These are phyloP conservation scores for Orussus abietinus DNA, from an alignment of 1,140 invertebrate species.

Conservation along the genomic window DNA sequence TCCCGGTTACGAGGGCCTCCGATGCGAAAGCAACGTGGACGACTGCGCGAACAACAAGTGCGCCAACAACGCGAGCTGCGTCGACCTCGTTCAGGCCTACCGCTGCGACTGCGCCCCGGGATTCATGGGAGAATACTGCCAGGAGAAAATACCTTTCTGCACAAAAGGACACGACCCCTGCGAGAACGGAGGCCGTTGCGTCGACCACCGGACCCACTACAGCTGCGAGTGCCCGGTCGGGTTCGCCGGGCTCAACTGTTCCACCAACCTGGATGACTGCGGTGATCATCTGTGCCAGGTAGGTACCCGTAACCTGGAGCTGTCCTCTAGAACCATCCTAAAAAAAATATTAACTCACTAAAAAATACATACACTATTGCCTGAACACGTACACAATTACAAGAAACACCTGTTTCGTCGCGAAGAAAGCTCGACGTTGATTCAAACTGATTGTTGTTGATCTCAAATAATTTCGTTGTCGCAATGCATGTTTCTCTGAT, in stretches of 20 bases:
- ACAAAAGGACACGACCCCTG: constrained; percentile 83
- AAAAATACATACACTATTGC: constrained; percentile 4
- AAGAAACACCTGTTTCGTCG: too few relatives aligned
- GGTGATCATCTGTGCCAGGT: constrained; percentile 88
- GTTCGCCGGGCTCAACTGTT: constrained; percentile 90
- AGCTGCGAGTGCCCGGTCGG: constrained; percentile 87
- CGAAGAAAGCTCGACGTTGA: too few relatives aligned
- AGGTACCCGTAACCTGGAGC: constrained; percentile 9
- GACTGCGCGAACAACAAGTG: constrained; percentile 81
- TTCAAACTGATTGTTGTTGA: too few relatives aligned
- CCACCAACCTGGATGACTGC: constrained; percentile 89
- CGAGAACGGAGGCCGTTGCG: constrained; percentile 85
- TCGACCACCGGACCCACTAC: constrained; percentile 85
- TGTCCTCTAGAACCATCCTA: not conserved
- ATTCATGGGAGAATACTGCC: constrained; percentile 86
- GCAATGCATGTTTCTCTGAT: too few relatives aligned
- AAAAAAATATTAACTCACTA: constrained; percentile 8
- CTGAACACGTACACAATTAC: too few relatives aligned
- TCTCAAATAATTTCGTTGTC: too few relatives aligned
- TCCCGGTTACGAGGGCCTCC: constrained; percentile 81
- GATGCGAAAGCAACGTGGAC: constrained; percentile 90
- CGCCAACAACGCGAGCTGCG: constrained; percentile 86
- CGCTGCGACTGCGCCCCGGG: constrained; percentile 78
- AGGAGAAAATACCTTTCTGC: constrained; percentile 91
- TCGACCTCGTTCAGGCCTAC: constrained; percentile 81